Base-by-base conservation (phyloP, 2,797 vertebrate genomes). In the Numenius phaeopus region DNA sequence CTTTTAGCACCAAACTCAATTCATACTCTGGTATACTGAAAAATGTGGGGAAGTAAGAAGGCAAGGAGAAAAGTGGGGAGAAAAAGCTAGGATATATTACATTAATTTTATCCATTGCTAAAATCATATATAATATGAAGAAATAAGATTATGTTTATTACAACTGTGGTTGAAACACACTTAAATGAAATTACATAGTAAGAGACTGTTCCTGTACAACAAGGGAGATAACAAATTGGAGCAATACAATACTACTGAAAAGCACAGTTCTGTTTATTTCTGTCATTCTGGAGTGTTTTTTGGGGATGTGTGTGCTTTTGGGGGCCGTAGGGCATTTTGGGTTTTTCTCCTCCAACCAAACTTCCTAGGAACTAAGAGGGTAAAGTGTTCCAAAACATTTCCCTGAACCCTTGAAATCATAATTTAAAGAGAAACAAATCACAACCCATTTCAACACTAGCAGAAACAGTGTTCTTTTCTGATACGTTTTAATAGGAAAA, bases 301-400 rank as follows among this genome's bases (percentile, higher is more conserved):
- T n/a, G 20, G n/a, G 17, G 23, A 57, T 34, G 5, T 44, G 21
- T 80, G 30, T 16, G 5, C 2, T 55, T 94, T 91, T 16, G 0
- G 5, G 70, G 81, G 11, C 42, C 69, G n/a, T 18, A 54, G 7
- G 18, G 29, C 13, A 7, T 47, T 80, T 82, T 12, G 22, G 0
- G 4, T 5, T 29, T 44, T 50, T 73, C 30, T 42, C 46, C 27
- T 87, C 44, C 37, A 47, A 86, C 90, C 23, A 83, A 84, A 95
- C 52, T 95, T 91, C 8, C 54, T 69, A 65, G 84, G 91, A 94
- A 42, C 22, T 39, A 65, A 54, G 13, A 70, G 5, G 8, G 11
- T 29, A 72, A 89, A 82, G 89, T 50, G 39, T 54, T 94, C 59
- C 34, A 90, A 88, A 81, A 89, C 16, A 66, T 23, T 82, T 95